These are phyloP conservation scores for Parapsyche elsis DNA, from an alignment of 1,140 invertebrate genomes.

Conservation along the genomic window DNA sequence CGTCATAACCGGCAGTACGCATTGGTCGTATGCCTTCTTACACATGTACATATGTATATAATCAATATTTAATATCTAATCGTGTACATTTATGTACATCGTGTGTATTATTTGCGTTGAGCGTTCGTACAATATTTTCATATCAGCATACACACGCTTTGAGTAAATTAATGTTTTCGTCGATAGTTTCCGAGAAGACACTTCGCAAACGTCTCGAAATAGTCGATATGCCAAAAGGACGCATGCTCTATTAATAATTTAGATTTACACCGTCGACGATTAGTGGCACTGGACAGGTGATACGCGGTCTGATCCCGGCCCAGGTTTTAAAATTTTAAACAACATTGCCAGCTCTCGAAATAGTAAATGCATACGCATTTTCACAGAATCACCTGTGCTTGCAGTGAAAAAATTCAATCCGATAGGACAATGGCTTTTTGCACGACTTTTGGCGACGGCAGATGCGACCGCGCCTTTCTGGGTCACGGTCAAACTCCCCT, in stretches of 20 bases:
- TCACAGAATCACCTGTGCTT: neutral
- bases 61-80: no score
- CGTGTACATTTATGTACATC: no score
- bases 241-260: neutral
- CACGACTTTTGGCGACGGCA: no score
- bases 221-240: conserved; percentile 16
- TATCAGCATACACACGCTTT: no score
- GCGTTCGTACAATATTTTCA: no score
- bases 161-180: no score
- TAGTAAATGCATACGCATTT: neutral
- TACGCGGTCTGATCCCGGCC: neutral
- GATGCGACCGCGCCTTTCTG: no score
- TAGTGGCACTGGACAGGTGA: neutral
- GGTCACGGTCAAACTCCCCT: no score
- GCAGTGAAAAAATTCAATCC: neutral
- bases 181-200: neutral
- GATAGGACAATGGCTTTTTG: neutral
- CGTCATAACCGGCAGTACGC: no score
- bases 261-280: neutral
- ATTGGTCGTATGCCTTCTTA: no score
- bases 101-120: no score
- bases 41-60: no score
- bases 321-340: neutral
- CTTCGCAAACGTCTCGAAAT: neutral
- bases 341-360: neutral